Percentiles rank a stretch among this genome's conserved stretches.
phyloP scores from a whole-genome alignment of 2,113 vertebrate species.

The Sitta europaea region DNA sequence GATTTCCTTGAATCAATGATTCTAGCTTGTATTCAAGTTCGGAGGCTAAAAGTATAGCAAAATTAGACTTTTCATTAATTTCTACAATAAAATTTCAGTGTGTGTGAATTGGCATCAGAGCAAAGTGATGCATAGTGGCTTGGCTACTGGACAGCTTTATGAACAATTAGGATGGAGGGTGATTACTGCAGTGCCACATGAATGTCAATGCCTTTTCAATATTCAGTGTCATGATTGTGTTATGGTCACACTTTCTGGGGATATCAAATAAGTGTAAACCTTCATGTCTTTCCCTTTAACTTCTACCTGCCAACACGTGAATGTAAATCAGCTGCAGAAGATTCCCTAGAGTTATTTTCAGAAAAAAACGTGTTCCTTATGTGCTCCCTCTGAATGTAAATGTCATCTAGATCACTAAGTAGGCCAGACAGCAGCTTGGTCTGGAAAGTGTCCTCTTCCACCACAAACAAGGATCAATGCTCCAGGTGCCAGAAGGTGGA shows the following conservation, averaged over 20 bases:
- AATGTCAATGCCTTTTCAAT: neutral
- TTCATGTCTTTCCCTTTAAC: neutral
- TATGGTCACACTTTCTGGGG: neutral
- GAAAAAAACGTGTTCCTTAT: slow-evolving; percentile 15
- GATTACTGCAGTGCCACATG: neutral
- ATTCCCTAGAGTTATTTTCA: neutral
- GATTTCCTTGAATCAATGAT: neutral
- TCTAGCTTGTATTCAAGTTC: slow-evolving; percentile 8
- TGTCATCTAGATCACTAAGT: slow-evolving; percentile 6
- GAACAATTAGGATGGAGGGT: neutral
- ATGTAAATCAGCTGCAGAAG: slow-evolving; percentile 34
- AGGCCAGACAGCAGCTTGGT: slow-evolving; percentile 9
- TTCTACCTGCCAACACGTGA: neutral
- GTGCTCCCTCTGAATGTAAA: slow-evolving; percentile 37
- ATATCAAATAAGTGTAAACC: neutral
- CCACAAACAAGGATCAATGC: neutral
- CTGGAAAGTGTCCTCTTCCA: neutral
- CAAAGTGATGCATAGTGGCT: neutral
- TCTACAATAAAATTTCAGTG: neutral
- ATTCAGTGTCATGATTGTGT: neutral
- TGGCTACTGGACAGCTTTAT: neutral
- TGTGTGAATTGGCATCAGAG: neutral
- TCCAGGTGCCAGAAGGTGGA: neutral
- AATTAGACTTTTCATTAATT: neutral
- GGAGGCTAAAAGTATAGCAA: slow-evolving; percentile 8